Evolutionary conservation across 2,888 invertebrate genomes (phyloP), one percentile per base, ranked within the genome.

Genomic region (Physocephala rufipes): DNA sequence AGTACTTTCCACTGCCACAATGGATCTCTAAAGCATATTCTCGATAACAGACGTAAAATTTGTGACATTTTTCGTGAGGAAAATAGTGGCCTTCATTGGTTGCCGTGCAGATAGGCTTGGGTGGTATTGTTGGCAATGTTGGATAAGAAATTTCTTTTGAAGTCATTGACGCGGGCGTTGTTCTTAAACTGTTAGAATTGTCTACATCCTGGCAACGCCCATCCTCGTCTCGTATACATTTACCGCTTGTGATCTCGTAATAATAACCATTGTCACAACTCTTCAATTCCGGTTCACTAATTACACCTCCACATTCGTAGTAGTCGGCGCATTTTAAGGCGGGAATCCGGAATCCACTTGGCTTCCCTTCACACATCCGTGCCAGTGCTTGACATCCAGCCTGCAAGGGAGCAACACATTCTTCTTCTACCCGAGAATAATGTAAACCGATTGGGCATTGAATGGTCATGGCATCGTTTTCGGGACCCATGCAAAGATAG

Each of bases 371-470:
- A 28, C 78, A 78, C 74, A 76, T 77, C 21, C 67, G 69, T 1
- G 69, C 26, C 2, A 66, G 30, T n/a, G 73, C 49, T 16, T 64
- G 65, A 67, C 78, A 78, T 1, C 74, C 74, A 45, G 78, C 78
- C 19, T 59, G 49, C 0, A 74, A 1, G 4, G 74, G 74, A 43
- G 67, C 70, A 51, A 70, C 73, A 47, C 78, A 78, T 2, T 73
- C 74, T 15, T 59, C 30, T 49, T 74, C 72, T 12, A 71, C 66
- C 45, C 73, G 74, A 15, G 78, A 78, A 67, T 71, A 78, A 61
- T 78, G 78, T 73, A 72, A 71, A 45, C 74, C 75, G 26, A 66
- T 26, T 0, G 76, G 75, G 64, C 78, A 78, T 5, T 49, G 49
- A 2, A 70, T 28, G 9, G 64, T 19, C 1, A 71, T 49, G 2